Percentiles rank a stretch among this genome's conserved stretches.
Evolutionary conservation across 2,888 invertebrate genomes (phyloP).

Genomic region (Bhutanitis thaidina): DNA sequence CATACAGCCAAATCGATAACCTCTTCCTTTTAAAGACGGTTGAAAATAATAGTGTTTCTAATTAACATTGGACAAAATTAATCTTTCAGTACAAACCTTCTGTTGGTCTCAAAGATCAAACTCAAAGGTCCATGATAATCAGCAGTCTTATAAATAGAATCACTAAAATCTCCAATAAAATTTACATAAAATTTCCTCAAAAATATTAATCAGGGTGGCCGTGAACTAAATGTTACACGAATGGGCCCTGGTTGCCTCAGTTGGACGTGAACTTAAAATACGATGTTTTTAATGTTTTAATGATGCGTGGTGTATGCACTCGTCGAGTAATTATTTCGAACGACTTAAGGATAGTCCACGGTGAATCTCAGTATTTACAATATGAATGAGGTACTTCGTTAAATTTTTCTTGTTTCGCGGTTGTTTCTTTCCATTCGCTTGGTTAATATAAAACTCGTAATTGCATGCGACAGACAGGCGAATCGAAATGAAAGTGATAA

Average conservation of each 20-base stretch:
- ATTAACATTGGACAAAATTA: no score
- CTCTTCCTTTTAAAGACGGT: no score
- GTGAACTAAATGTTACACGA: constrained; percentile 7
- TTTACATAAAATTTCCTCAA: background rate
- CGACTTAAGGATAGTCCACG: constrained; percentile 3
- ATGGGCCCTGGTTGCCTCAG: constrained; percentile 12
- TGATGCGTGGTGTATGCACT: constrained; percentile 1
- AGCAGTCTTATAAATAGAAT: background rate
- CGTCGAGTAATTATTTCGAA: constrained; percentile 16
- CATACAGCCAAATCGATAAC: no score
- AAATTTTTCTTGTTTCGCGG: background rate
- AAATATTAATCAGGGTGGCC: constrained; percentile 4
- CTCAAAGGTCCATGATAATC: no score
- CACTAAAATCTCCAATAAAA: background rate
- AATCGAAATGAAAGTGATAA: no score
- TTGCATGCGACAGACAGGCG: no score
- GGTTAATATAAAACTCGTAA: no score
- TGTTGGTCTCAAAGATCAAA: no score
- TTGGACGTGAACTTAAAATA: constrained; percentile 10
- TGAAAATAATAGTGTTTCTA: no score
- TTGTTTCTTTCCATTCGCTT: background rate
- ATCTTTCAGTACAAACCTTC: no score
- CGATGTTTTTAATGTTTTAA: constrained; percentile 7
- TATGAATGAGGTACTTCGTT: background rate
- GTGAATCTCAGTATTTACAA: constrained; percentile 7